Evolutionary conservation across 1,140 invertebrate species (phyloP).

Genomic region (Drosophila nebulosa): DNA sequence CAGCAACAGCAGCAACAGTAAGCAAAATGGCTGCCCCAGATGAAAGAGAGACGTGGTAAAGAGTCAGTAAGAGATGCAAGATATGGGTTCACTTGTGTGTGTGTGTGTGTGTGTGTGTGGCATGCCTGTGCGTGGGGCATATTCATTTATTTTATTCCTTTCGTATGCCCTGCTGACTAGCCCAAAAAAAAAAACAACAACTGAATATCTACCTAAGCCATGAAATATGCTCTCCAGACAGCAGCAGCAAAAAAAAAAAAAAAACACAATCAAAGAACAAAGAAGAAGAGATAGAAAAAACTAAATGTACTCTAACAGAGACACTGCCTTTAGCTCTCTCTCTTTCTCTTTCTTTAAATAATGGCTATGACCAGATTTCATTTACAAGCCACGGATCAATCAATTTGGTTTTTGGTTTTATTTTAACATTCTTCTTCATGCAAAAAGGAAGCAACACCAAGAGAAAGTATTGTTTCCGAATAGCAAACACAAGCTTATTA

Average conservation of each 20-base stretch:
- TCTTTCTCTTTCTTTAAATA: too few relatives aligned
- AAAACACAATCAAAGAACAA: not conserved
- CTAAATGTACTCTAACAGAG: not conserved
- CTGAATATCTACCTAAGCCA: conserved; percentile 58
- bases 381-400: too few relatives aligned
- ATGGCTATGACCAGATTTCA: too few relatives aligned
- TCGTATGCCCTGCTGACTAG: conserved; percentile 54
- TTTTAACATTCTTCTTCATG: too few relatives aligned
- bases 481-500: too few relatives aligned
- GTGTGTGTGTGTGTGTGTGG: conserved; percentile 22
- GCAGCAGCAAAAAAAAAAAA: conserved; percentile 1
- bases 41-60: not conserved
- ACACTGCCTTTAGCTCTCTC: too few relatives aligned
- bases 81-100: not conserved
- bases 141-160: conserved; percentile 70
- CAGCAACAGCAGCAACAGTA: conserved; percentile 24
- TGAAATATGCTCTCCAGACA: conserved; percentile 62
- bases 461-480: too few relatives aligned
- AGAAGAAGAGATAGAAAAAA: not conserved
- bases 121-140: conserved; percentile 65
- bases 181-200: conserved; percentile 33
- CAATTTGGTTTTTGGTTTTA: too few relatives aligned
- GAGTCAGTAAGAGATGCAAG: not conserved
- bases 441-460: too few relatives aligned
- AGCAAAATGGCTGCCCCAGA: conserved; percentile 45